Evolutionary conservation across 2,797 vertebrate genomes (phyloP).

Genomic region (Octomys mimax): DNA sequence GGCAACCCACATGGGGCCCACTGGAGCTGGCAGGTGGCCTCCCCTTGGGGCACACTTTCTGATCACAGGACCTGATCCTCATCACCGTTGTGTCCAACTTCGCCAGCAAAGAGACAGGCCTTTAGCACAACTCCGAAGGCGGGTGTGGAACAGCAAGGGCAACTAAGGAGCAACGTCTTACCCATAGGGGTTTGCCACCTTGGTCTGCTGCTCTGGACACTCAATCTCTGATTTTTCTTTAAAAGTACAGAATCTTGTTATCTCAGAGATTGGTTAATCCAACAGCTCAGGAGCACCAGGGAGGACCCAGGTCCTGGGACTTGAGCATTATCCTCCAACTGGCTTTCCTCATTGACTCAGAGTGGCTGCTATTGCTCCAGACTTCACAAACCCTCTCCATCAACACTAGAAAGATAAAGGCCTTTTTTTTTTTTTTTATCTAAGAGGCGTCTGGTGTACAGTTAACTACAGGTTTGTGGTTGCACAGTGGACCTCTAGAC

Average conservation of each 20-base stretch:
- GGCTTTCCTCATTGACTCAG: background rate
- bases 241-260: background rate
- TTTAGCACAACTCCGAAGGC: background rate
- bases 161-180: background rate
- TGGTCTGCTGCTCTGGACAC: background rate
- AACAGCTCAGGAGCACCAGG: background rate
- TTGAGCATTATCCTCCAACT: background rate
- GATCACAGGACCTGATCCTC: background rate
- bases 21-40: background rate
- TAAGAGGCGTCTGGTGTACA: background rate
- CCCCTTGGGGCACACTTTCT: background rate
- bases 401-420: background rate
- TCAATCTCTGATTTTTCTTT: background rate
- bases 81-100: accelerated
- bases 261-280: background rate
- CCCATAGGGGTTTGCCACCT: background rate
- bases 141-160: background rate
- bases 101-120: background rate
- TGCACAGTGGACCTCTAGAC: background rate
- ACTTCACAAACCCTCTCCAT: background rate
- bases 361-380: background rate
- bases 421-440: background rate
- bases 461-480: no score
- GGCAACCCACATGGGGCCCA: background rate
- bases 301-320: background rate